Percentiles rank a stretch among this genome's conserved stretches.
Evolutionary conservation across 2,113 vertebrate species (phyloP).

Genomic region (Notiomystis cincta): DNA sequence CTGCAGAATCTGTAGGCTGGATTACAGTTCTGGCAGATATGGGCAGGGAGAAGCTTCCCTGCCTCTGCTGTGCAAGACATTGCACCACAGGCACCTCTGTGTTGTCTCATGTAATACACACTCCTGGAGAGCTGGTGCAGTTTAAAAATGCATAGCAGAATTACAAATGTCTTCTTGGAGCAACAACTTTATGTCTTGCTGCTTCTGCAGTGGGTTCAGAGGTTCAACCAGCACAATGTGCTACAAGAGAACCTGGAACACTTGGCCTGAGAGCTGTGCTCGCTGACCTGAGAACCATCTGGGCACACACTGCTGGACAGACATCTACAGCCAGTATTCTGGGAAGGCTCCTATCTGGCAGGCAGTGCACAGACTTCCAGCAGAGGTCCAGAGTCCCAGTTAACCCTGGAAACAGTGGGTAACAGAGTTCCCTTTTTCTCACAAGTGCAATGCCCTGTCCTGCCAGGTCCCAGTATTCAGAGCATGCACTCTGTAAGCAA

Average conservation of each 20-base stretch:
- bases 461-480: background rate
- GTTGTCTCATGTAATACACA: background rate
- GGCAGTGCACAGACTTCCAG: background rate
- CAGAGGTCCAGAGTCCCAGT: background rate
- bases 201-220: background rate
- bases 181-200: background rate
- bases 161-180: background rate
- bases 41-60: background rate
- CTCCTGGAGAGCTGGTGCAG: background rate
- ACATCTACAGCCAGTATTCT: background rate
- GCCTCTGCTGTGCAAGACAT: background rate
- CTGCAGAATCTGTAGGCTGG: background rate
- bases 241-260: background rate
- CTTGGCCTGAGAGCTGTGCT: background rate
- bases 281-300: background rate
- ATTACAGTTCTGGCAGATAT: background rate
- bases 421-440: background rate
- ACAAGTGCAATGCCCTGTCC: background rate
- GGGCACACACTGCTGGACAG: background rate
- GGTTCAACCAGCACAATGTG: background rate
- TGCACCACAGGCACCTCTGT: background rate
- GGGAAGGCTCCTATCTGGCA: background rate
- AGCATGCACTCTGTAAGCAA: fast-evolving
- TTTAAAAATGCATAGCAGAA: background rate
- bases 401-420: background rate